phyloP scores from a whole-genome alignment of 1,140 invertebrate genomes.

The Atta colombica region DNA sequence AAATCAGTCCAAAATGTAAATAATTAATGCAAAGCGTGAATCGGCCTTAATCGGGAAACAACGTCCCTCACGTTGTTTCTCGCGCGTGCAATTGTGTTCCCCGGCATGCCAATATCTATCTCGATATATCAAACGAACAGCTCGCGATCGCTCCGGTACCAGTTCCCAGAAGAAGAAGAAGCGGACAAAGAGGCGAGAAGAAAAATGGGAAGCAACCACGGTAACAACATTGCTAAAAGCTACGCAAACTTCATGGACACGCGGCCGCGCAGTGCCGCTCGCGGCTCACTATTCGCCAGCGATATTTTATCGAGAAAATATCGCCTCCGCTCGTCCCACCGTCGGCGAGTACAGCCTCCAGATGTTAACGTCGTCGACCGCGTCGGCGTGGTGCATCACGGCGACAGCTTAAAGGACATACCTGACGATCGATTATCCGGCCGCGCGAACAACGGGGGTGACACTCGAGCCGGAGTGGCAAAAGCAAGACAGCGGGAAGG shows the following conservation, averaged over 20 bases:
- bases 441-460: slow-evolving; percentile 41
- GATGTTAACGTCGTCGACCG: slow-evolving; percentile 60
- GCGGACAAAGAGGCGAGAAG: slow-evolving; percentile 62
- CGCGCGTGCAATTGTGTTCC: slow-evolving; percentile 55
- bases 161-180: slow-evolving; percentile 61
- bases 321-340: slow-evolving; percentile 39
- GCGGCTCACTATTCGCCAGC: slow-evolving; percentile 53
- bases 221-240: slow-evolving; percentile 65
- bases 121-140: slow-evolving; percentile 66
- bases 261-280: slow-evolving; percentile 13
- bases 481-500: not conserved
- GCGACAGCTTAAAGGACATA: slow-evolving; percentile 72
- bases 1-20: not conserved
- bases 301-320: slow-evolving; percentile 71
- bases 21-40: slow-evolving; percentile 46
- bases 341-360: slow-evolving; percentile 28
- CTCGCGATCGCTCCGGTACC: slow-evolving; percentile 45
- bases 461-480: slow-evolving; percentile 33
- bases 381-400: slow-evolving; percentile 64
- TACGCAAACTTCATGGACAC: slow-evolving; percentile 52
- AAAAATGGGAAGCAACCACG: slow-evolving; percentile 65
- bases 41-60: slow-evolving; percentile 53
- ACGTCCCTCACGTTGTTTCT: slow-evolving; percentile 15
- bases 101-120: slow-evolving; percentile 66
- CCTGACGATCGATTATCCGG: slow-evolving; percentile 72